Conservation (phyloP, 2,113 vertebrate genomes). For the Chrysemys picta region DNA sequence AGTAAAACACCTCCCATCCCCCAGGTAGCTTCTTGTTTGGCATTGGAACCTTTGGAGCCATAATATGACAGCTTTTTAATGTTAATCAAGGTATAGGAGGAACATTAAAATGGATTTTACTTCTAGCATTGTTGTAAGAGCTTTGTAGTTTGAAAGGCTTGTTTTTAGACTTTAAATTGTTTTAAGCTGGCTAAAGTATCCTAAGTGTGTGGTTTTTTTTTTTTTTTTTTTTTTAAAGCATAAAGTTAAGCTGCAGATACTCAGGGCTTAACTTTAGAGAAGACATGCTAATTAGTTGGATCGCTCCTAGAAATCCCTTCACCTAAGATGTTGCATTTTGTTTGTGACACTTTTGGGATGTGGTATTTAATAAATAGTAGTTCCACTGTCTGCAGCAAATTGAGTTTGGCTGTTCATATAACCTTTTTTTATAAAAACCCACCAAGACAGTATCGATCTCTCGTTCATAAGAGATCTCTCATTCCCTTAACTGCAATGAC, state of each 20-base stretch:
- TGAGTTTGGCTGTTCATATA: rapidly evolving
- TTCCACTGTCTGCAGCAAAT: neutral
- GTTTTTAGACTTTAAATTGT: neutral
- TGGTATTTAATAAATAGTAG: neutral
- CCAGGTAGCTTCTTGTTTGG: neutral
- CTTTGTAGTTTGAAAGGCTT: neutral
- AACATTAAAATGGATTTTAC: neutral
- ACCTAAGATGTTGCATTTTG: neutral
- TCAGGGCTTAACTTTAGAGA: neutral
- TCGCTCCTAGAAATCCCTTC: neutral
- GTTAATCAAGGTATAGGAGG: neutral
- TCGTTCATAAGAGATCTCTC: neutral
- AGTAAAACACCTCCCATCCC: neutral
- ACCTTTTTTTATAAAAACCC: neutral
- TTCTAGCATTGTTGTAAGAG: neutral
- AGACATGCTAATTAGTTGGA: neutral
- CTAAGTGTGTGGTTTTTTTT: neutral
- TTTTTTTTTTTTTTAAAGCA: neutral
- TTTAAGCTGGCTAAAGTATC: neutral
- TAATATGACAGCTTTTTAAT: neutral
- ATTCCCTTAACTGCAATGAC: rapidly evolving
- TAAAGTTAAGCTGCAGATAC: neutral
- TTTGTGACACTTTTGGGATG: neutral
- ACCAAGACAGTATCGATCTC: neutral
- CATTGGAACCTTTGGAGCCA: neutral